phyloP scores from a whole-genome alignment of 1,140 invertebrate species.

The Monomorium pharaonis region DNA sequence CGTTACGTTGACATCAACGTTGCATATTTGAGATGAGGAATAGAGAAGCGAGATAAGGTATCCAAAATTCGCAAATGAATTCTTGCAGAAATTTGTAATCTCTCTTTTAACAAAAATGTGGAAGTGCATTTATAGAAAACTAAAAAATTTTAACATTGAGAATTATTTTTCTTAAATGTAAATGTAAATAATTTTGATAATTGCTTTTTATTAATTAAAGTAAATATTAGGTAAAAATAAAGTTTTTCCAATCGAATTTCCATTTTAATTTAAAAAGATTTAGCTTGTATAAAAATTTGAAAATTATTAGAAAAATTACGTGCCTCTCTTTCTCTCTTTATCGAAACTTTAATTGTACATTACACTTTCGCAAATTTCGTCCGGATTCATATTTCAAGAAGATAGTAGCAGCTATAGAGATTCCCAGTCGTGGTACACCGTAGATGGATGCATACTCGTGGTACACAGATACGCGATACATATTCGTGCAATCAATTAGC shows the following conservation, averaged over 20 bases:
- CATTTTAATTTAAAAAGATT: background rate
- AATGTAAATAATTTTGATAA: too few species aligned
- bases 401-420: background rate
- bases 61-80: background rate
- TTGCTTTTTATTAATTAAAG: background rate
- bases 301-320: background rate
- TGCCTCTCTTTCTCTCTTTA: background rate
- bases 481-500: constrained; percentile 38
- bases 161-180: too few species aligned
- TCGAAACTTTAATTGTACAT: background rate
- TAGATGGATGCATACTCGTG: background rate
- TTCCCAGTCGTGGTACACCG: background rate
- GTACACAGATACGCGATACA: background rate
- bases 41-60: background rate
- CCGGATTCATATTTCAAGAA: background rate
- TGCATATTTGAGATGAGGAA: too few species aligned
- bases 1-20: background rate
- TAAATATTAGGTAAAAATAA: background rate
- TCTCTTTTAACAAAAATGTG: background rate
- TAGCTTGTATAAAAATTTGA: background rate
- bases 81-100: background rate
- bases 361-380: background rate
- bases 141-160: too few species aligned
- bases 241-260: background rate
- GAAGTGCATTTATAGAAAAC: background rate